A percentile compares a stretch with the other conserved stretches of the same genome.
phyloP scores from a whole-genome alignment of 1,140 invertebrate genomes.

The Drosophila ogumai region DNA sequence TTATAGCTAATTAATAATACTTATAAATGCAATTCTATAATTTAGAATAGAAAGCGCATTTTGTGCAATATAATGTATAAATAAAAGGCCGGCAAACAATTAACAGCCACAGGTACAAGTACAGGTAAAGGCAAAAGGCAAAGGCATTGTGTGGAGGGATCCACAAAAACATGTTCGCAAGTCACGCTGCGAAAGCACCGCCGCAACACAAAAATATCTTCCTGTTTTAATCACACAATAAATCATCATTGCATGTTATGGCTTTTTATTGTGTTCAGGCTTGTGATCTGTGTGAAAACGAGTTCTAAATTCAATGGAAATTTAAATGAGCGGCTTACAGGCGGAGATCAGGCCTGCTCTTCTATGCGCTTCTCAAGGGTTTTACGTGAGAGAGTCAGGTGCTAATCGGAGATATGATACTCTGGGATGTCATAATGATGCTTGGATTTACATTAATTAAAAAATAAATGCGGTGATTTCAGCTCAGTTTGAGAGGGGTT shows the following conservation, averaged over 20 bases:
- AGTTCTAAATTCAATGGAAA: slow-evolving; percentile 70
- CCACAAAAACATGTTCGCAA: slow-evolving; percentile 65
- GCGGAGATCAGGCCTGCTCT: slow-evolving; percentile 8
- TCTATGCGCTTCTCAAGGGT: slow-evolving; percentile 30
- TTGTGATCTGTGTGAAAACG: slow-evolving; percentile 61
- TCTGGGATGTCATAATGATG: slow-evolving; percentile 34
- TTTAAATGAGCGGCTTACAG: slow-evolving; percentile 19
- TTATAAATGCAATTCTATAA: slow-evolving; percentile 82
- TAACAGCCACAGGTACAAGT: slow-evolving; percentile 15
- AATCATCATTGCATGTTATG: slow-evolving; percentile 74
- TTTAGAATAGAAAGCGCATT: slow-evolving; percentile 70
- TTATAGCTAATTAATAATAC: slow-evolving; percentile 83
- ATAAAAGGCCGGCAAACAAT: slow-evolving; percentile 64
- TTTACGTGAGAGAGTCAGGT: slow-evolving; percentile 17
- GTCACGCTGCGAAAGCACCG: slow-evolving; percentile 65
- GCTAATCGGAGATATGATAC: slow-evolving; percentile 37
- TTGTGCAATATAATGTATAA: slow-evolving; percentile 57
- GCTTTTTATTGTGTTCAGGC: slow-evolving; percentile 59
- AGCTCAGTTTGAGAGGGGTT: background rate
- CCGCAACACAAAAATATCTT: slow-evolving; percentile 65
- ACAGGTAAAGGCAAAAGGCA: slow-evolving; percentile 1
- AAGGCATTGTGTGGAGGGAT: background rate
- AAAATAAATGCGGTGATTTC: background rate
- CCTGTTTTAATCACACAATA: slow-evolving; percentile 80
- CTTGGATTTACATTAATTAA: slow-evolving; percentile 7